These are phyloP conservation scores for Rhabdornis inornatus DNA, from an alignment of 2,113 vertebrate species.

Conservation along the genomic window DNA sequence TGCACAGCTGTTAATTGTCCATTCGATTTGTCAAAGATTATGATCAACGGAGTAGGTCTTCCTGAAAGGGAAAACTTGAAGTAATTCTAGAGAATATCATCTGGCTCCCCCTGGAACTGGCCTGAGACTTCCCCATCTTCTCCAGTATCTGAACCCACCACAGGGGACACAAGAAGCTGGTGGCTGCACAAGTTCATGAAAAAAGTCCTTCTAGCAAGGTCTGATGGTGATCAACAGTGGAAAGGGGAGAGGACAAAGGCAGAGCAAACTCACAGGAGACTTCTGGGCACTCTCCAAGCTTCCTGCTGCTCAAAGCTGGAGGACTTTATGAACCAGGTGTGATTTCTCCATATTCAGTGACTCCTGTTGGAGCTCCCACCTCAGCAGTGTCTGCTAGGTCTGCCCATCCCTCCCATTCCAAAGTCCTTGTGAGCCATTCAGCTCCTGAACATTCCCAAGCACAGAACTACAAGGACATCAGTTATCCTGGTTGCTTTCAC, in stretches of 20 bases:
- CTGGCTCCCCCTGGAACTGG: background rate
- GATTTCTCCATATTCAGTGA: background rate
- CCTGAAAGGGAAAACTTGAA: background rate
- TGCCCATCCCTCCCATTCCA: background rate
- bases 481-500: background rate
- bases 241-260: background rate
- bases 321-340: background rate
- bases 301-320: background rate
- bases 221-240: background rate
- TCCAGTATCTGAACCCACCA: background rate
- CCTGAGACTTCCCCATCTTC: background rate
- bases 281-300: background rate
- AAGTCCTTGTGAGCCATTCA: background rate
- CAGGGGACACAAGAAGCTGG: fast-evolving
- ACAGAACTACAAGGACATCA: background rate
- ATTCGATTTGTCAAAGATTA: background rate
- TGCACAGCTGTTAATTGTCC: background rate
- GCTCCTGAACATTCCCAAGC: background rate
- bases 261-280: background rate
- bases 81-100: background rate
- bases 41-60: background rate
- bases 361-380: background rate
- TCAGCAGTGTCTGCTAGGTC: background rate
- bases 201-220: background rate
- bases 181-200: background rate